Evolutionary conservation across 2,113 vertebrate species (phyloP).

Genomic region (Bombycilla garrulus): DNA sequence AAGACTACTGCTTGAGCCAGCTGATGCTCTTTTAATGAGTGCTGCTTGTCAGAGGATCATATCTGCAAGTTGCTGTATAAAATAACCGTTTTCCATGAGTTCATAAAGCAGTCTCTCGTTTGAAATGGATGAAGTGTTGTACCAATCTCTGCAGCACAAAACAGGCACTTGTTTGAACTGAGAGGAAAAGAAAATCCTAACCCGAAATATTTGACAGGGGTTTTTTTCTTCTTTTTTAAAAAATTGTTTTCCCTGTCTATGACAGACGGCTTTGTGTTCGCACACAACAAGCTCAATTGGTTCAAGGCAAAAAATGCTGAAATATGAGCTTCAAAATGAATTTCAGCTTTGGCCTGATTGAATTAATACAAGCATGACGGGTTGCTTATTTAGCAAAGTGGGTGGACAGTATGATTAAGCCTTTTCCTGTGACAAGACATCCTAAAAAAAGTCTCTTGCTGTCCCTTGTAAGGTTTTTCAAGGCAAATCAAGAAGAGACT

Average conservation of each 20-base stretch:
- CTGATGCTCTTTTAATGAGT: constrained; percentile 66
- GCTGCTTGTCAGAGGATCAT: constrained; percentile 64
- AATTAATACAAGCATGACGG: constrained; percentile 20
- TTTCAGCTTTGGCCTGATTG: constrained; percentile 9
- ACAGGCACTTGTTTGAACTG: constrained; percentile 49
- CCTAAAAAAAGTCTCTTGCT: not conserved
- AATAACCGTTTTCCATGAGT: constrained; percentile 49
- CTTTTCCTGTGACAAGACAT: not conserved
- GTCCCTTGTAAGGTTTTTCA: not conserved
- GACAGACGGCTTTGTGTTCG: not conserved
- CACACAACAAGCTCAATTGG: constrained; percentile 12
- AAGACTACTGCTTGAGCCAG: constrained; percentile 21
- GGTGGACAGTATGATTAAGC: not conserved
- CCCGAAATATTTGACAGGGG: not conserved
- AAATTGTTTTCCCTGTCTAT: not conserved
- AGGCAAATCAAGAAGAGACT: constrained; percentile 25
- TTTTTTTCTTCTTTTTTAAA: not conserved
- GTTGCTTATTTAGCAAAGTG: constrained; percentile 7
- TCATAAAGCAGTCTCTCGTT: constrained; percentile 60
- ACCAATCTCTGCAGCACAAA: constrained; percentile 30
- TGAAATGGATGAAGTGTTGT: constrained; percentile 50
- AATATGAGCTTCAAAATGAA: not conserved
- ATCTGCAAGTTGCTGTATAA: constrained; percentile 52
- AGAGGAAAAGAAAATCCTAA: not conserved
- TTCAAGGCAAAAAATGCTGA: not conserved